phyloP scores from a whole-genome alignment of 1,140 invertebrate genomes.

The Eueides isabella region DNA sequence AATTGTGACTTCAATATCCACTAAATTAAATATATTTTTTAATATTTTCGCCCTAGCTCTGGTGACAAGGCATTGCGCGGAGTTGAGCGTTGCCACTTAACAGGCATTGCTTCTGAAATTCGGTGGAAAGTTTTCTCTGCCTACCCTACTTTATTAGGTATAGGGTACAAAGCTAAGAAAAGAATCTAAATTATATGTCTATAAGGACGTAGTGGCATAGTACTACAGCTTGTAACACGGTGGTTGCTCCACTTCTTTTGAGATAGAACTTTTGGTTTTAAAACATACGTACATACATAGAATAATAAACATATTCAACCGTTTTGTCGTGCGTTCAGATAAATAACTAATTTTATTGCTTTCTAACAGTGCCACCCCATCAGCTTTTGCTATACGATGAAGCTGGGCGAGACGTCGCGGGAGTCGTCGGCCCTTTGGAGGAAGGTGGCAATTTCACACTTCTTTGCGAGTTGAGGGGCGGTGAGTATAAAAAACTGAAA shows the following conservation, averaged over 20 bases:
- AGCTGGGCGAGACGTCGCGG: conserved; percentile 87
- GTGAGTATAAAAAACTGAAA: conserved; percentile 86
- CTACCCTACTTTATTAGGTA: not conserved
- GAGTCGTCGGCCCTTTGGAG: conserved; percentile 91
- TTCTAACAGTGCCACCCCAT: conserved; percentile 90
- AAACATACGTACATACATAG: too few species aligned
- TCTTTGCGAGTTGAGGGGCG: conserved; percentile 94
- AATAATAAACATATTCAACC: too few species aligned
- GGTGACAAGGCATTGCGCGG: not conserved
- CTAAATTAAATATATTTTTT: too few species aligned
- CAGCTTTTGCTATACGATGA: conserved; percentile 92
- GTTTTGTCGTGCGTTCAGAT: too few species aligned
- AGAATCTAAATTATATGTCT: too few species aligned
- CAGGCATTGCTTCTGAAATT: not conserved
- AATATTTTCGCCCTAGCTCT: not conserved
- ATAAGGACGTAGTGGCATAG: too few species aligned
- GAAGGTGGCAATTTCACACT: conserved; percentile 91
- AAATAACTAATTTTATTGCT: not conserved
- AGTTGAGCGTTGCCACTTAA: not conserved
- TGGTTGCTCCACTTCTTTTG: too few species aligned
- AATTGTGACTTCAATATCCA: too few species aligned
- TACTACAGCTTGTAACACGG: too few species aligned
- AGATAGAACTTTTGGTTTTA: too few species aligned
- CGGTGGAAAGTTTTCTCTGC: not conserved
- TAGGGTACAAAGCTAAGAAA: not conserved